phyloP scores from a whole-genome alignment of 2,888 invertebrate species.

The Galeruca laticollis region DNA sequence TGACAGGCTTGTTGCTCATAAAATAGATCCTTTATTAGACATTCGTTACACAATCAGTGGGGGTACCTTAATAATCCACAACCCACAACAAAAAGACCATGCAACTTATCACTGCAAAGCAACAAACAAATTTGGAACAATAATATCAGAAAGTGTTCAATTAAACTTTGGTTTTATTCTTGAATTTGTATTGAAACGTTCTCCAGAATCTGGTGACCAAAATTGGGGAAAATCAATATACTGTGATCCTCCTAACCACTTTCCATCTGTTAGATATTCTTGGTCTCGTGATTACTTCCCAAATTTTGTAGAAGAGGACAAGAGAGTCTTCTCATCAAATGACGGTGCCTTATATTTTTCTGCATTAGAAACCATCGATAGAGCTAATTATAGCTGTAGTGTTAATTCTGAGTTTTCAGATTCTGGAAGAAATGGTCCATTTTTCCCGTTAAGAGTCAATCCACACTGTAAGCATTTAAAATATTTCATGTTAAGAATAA shows the following conservation, averaged over 20 bases:
- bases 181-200: constrained; percentile 90
- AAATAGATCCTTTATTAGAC: constrained; percentile 83
- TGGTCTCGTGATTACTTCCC: constrained; percentile 93
- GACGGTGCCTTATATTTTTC: constrained; percentile 97
- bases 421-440: constrained; percentile 90
- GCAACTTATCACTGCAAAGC: constrained; percentile 94
- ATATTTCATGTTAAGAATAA: too few species aligned
- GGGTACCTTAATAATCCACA: constrained; percentile 89
- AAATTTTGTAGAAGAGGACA: constrained; percentile 93
- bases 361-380: constrained; percentile 89
- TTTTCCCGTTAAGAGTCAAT: constrained; percentile 84
- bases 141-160: constrained; percentile 88
- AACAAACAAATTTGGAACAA: constrained; percentile 87
- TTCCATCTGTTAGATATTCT: constrained; percentile 88
- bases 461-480: constrained; percentile 76
- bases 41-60: constrained; percentile 88
- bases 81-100: constrained; percentile 86
- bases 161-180: constrained; percentile 91
- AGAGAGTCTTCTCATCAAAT: constrained; percentile 91
- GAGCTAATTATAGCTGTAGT: constrained; percentile 91
- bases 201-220: constrained; percentile 86
- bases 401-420: constrained; percentile 89
- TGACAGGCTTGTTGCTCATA: constrained; percentile 77
- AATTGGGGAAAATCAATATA: constrained; percentile 95
- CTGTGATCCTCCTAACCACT: constrained; percentile 94